Evolutionary conservation across 2,888 invertebrate species (phyloP).

Genomic region (Apamea monoglypha): DNA sequence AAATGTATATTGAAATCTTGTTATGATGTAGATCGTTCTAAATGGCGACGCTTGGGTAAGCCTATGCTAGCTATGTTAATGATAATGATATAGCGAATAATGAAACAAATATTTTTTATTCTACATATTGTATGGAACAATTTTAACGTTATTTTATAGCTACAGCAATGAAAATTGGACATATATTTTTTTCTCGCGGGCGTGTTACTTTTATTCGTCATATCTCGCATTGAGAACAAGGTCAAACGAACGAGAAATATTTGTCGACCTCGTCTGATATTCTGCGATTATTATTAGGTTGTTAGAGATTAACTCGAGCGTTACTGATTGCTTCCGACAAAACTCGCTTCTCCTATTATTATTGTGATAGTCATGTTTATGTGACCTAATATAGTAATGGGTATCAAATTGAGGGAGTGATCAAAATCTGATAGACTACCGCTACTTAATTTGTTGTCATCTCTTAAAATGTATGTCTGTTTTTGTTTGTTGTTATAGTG

Average conservation of each 20-base stretch:
- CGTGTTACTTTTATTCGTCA: slow-evolving; percentile 18
- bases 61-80: no score
- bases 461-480: not conserved
- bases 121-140: not conserved
- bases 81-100: not conserved
- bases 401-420: slow-evolving; percentile 15
- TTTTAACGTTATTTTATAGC: not conserved
- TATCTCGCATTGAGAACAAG: slow-evolving; percentile 10
- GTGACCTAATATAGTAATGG: slow-evolving; percentile 27
- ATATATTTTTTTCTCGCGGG: not conserved
- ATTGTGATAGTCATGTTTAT: slow-evolving; percentile 45
- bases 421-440: not conserved
- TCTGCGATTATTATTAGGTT: slow-evolving; percentile 27
- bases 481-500: not conserved
- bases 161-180: not conserved
- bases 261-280: slow-evolving; percentile 16
- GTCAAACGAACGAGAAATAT: slow-evolving; percentile 22
- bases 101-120: not conserved
- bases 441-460: not conserved
- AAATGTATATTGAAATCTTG: not conserved
- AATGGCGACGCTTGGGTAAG: not conserved
- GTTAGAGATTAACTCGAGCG: slow-evolving; percentile 41
- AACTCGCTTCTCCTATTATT: slow-evolving; percentile 4
- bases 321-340: slow-evolving; percentile 43
- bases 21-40: no score